Conservation (phyloP, 2,113 vertebrate genomes). For the Podocnemis expansa region DNA sequence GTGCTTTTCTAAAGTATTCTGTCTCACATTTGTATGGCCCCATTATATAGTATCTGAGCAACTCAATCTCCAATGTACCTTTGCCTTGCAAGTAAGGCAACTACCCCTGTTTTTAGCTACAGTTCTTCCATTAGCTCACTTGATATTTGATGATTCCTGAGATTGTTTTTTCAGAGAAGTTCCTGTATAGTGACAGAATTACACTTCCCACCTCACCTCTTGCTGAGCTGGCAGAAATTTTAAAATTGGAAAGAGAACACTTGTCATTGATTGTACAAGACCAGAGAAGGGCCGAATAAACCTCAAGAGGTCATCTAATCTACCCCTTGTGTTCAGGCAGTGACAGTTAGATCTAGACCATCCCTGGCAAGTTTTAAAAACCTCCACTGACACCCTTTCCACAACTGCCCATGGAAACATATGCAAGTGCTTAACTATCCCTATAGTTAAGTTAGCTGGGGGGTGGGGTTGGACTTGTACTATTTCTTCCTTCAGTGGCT, state of each 20-base stretch:
- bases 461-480: too few species aligned
- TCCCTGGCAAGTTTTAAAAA: background rate
- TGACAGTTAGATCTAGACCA: background rate
- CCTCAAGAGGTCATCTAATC: background rate
- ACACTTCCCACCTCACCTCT: background rate
- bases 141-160: background rate
- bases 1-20: too few species aligned
- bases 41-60: background rate
- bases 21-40: too few species aligned
- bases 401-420: background rate
- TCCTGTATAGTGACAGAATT: background rate
- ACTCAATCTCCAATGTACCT: background rate
- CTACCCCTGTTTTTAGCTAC: background rate
- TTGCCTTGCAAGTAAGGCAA: background rate
- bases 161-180: background rate
- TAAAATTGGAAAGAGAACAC: conserved; percentile 7
- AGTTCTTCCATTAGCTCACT: background rate
- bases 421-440: background rate
- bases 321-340: background rate
- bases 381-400: background rate
- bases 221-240: background rate
- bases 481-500: too few species aligned
- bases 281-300: background rate
- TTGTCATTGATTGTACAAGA: background rate
- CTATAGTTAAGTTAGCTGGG: too few species aligned